These are phyloP conservation scores for Panthera uncia DNA, from an alignment of 2,113 vertebrate genomes.

Conservation along the genomic window DNA sequence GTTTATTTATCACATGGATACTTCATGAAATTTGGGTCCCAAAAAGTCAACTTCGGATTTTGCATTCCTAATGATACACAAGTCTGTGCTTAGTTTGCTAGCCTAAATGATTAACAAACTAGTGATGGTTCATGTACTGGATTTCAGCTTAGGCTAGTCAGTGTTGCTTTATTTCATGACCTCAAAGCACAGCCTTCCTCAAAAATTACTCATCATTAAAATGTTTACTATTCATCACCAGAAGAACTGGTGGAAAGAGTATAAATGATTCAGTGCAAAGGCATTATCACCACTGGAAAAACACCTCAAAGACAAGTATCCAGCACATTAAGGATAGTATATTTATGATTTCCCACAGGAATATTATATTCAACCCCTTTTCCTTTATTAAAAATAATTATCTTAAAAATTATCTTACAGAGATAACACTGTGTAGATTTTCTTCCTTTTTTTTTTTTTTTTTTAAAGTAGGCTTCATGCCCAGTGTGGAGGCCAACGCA, in stretches of 20 bases:
- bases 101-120: background rate
- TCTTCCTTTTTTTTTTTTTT: too few species aligned
- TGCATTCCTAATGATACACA: background rate
- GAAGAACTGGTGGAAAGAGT: slow-evolving; percentile 8
- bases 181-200: background rate
- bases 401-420: background rate
- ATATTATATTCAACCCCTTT: background rate
- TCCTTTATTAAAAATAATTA: slow-evolving; percentile 29
- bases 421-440: background rate
- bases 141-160: background rate
- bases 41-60: background rate
- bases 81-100: background rate
- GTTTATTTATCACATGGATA: background rate
- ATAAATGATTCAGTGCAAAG: background rate
- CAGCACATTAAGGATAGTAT: background rate
- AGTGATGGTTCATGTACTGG: background rate
- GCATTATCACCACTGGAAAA: background rate
- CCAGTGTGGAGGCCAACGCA: too few species aligned
- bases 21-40: background rate
- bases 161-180: background rate
- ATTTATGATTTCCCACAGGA: background rate
- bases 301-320: background rate
- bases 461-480: too few species aligned
- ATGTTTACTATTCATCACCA: background rate
- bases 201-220: slow-evolving; percentile 17